Evolutionary conservation across 1,140 invertebrate genomes (phyloP), one percentile per base, ranked within the genome.

Genomic region (Paralvinella palmiformis): DNA sequence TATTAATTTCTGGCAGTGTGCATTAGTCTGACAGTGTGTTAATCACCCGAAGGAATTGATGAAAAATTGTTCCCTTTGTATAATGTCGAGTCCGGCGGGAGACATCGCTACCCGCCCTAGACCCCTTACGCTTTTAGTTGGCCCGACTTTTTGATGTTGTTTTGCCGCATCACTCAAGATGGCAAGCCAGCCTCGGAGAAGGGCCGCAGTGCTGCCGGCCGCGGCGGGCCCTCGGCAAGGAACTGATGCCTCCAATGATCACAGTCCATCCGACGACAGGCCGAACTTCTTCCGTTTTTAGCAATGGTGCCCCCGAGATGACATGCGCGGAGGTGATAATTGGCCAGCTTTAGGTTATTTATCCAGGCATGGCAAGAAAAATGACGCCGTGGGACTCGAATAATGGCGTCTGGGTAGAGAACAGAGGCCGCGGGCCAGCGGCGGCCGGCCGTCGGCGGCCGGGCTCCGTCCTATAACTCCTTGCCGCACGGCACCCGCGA

Each of bases 301-400:
- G 33, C 33, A 33, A 33, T 33, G 33, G 33, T 20, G 33, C 55
- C n/a, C 55, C 29, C 33, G 55, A 32, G 55, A 57, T 20, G 0
- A 0, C 20, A 13, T 27, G 55, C 27, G 27, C 55, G 29, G 33
- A 57, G 55, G 55, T 57, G 55, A 57, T 57, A 57, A 57, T 57
- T 57, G 55, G 27, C 22, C 20, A 32, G 27, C 55, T 22, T 20
- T 33, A 17, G 55, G 55, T 57, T 57, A 57, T 57, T 57, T 36
- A 57, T 57, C 55, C 48, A 20, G 24, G 24, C 48, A n/a, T n/a
- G n/a, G n/a, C n/a, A n/a, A n/a, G n/a, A n/a, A n/a, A n/a, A n/a
- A n/a, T n/a, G n/a, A n/a, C n/a, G n/a, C n/a, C n/a, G n/a, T n/a
- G n/a, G n/a, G n/a, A n/a, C n/a, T n/a, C n/a, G n/a, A n/a, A n/a